These are phyloP conservation scores for Elgaria multicarinata DNA, from an alignment of 2,113 vertebrate genomes.

Conservation along the genomic window DNA sequence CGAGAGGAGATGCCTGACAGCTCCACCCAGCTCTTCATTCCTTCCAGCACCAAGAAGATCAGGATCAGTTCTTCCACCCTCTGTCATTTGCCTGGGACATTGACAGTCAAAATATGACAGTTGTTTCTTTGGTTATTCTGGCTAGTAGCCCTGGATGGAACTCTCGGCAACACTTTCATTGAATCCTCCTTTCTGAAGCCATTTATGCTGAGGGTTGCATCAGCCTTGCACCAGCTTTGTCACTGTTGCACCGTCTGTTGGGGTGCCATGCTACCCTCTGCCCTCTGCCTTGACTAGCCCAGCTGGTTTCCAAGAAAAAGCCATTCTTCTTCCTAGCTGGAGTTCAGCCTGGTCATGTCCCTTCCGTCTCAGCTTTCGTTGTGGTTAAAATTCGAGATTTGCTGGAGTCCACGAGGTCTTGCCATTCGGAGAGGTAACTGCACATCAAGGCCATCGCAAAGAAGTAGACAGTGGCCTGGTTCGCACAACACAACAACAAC, in stretches of 20 bases:
- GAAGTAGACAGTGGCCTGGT: too few species aligned
- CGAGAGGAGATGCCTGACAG: neutral
- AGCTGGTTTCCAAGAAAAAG: neutral
- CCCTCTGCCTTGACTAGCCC: too few species aligned
- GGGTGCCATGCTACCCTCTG: rapidly evolving
- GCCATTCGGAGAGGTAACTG: neutral
- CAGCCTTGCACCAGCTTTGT: rapidly evolving
- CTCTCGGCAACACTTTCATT: neutral
- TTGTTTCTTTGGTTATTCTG: neutral
- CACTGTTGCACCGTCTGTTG: neutral
- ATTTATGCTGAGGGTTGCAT: too few species aligned
- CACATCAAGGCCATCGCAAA: too few species aligned
- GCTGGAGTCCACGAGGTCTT: neutral
- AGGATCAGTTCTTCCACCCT: neutral
- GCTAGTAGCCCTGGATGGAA: neutral
- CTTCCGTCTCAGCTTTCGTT: neutral
- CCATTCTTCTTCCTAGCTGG: neutral
- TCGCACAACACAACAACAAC: too few species aligned
- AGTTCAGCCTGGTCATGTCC: neutral
- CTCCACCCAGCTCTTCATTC: neutral
- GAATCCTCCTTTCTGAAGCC: too few species aligned
- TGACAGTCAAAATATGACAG: neutral
- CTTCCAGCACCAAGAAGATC: neutral
- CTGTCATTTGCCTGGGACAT: neutral
- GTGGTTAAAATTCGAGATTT: neutral